Percentiles rank a stretch among this genome's conserved stretches.
phyloP scores from a whole-genome alignment of 2,888 invertebrate species.

The Drosophila antonietae region DNA sequence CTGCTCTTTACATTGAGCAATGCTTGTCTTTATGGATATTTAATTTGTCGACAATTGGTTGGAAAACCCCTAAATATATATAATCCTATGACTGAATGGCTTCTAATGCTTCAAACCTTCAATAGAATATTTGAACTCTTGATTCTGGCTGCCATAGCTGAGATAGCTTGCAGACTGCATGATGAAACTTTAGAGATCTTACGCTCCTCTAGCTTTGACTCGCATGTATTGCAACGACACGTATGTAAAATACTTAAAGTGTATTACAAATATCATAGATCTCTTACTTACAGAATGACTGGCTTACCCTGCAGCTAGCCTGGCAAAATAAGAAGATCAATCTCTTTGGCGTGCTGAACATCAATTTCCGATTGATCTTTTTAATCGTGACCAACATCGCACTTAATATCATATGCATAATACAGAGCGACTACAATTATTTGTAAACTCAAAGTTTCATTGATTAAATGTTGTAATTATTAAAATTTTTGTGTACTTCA shows the following conservation, averaged over 20 bases:
- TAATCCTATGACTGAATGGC: background rate
- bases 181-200: slow-evolving; percentile 17
- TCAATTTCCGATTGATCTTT: slow-evolving; percentile 22
- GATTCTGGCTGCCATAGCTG: background rate
- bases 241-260: slow-evolving; percentile 3
- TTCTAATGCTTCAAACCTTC: background rate
- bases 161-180: background rate
- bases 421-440: background rate
- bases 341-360: slow-evolving; percentile 14
- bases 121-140: slow-evolving; percentile 1
- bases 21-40: background rate
- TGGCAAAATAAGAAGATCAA: slow-evolving; percentile 19
- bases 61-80: background rate
- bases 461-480: background rate
- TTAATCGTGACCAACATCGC: background rate
- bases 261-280: background rate
- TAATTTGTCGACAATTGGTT: background rate
- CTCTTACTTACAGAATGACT: background rate
- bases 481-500: too few relatives aligned
- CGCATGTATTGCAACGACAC: background rate
- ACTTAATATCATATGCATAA: background rate
- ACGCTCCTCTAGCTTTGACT: background rate
- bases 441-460: background rate
- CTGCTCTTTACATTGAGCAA: background rate
- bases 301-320: slow-evolving; percentile 26